Evolutionary conservation across 2,797 vertebrate species (phyloP).

Genomic region (Leuciscus waleckii): DNA sequence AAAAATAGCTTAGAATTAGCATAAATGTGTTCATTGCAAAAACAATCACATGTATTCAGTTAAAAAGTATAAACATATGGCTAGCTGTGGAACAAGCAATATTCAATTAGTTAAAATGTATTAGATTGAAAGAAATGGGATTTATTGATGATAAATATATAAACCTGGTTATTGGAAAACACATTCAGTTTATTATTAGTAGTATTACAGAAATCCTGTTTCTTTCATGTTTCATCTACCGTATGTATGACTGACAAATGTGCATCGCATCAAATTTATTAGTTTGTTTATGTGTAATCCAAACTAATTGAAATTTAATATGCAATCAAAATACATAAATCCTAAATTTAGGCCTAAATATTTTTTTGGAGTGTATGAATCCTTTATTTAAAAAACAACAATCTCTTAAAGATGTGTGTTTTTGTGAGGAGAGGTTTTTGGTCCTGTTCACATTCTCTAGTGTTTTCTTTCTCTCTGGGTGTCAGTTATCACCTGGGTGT

Average conservation of each 20-base stretch:
- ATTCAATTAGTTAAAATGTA: background rate
- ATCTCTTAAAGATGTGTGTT: background rate
- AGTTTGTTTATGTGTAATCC: background rate
- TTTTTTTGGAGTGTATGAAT: background rate
- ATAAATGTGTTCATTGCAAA: background rate
- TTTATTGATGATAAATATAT: background rate
- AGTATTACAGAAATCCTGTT: background rate
- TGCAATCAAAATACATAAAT: background rate
- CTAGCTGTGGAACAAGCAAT: background rate
- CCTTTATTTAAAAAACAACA: background rate
- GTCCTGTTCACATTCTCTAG: slow-evolving; percentile 31
- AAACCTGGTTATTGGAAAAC: background rate
- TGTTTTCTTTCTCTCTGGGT: slow-evolving; percentile 63
- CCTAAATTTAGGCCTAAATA: background rate
- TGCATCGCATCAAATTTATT: background rate
- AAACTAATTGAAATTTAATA: background rate
- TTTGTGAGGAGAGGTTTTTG: slow-evolving; percentile 45
- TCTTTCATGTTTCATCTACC: background rate
- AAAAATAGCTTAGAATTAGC: background rate
- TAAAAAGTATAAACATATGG: background rate
- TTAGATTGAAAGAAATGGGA: background rate
- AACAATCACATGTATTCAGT: background rate
- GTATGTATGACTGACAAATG: background rate
- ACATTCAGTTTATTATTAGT: background rate
- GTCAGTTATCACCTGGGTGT: slow-evolving; percentile 80